Evolutionary conservation across 2,113 vertebrate species (phyloP), one percentile per base, ranked within the genome.

Genomic region (Sapayoa aenigma): DNA sequence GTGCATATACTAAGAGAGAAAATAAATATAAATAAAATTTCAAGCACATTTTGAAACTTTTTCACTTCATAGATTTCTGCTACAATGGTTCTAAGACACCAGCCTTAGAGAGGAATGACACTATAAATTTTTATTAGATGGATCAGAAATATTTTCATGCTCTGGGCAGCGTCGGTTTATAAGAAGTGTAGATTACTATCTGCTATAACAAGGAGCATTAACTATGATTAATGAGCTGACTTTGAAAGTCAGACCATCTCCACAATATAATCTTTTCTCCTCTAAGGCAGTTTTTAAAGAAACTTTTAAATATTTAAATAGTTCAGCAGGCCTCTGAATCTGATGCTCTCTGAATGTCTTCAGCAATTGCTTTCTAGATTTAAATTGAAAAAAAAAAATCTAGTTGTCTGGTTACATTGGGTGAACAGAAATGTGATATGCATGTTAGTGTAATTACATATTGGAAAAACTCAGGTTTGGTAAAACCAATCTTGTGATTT

Each of bases 121-220:
- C 30, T 55, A 89, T 92, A 86, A 89, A 71, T 93, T 97, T 96
- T 93, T 96, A 94, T 92, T 93, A 93, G 86, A 87, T 66, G 59
- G 59, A 93, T 94, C 67, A 80, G 96, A 94, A 95, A 92, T 91
- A 89, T 94, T 97, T 95, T 92, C 88, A 74, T 92, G 93, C 90
- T 90, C 81, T 93, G 90, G 94, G 92, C 95, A 94, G 86, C 77
- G 71, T 77, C 55, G 1, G 67, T 94, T 95, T 92, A 81, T 92
- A 90, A 95, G 93, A 94, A 91, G 67, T 30, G 84, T 60, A 78
- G 76, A 91, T 93, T 82, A 80, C 84, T 96, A 65, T 92, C 94
- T 90, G 65, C 91, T 94, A 19, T 96, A 97, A 93, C 94, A 95
- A 96, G 89, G 86, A 66, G 89, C 88, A 96, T 97, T 97, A 97